Percentiles rank a stretch among this genome's conserved stretches.
Evolutionary conservation across 2,797 vertebrate genomes (phyloP).

Genomic region (Sebastes jordani): DNA sequence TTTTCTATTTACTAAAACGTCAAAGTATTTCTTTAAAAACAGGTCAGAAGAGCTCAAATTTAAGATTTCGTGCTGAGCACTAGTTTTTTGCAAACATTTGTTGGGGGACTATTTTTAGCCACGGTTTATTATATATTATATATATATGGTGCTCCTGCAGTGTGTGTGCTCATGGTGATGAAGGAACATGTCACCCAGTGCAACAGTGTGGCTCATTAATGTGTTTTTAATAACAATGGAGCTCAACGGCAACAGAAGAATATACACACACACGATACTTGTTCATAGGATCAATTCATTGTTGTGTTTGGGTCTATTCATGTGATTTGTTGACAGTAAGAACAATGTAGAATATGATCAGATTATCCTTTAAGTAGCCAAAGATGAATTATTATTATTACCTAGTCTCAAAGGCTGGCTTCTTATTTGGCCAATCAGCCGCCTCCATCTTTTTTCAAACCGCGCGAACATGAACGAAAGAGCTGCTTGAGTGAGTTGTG

Average conservation of each 20-base stretch:
- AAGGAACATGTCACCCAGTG: background rate
- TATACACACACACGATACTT: background rate
- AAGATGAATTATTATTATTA: slow-evolving; percentile 13
- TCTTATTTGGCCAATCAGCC: slow-evolving; percentile 1
- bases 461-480: background rate
- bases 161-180: background rate
- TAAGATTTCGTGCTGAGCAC: background rate
- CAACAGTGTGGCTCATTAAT: background rate
- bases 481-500: slow-evolving; percentile 1
- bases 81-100: background rate
- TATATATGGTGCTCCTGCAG: background rate
- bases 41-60: background rate
- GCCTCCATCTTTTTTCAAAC: background rate
- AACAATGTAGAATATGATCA: slow-evolving; percentile 5
- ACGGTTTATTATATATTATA: background rate
- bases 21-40: background rate
- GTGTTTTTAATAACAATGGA: background rate
- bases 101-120: background rate
- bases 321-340: slow-evolving; percentile 3
- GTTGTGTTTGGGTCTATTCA: background rate
- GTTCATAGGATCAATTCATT: too few relatives aligned
- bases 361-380: slow-evolving; percentile 24
- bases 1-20: background rate
- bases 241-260: background rate
- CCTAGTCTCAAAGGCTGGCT: background rate